These are phyloP conservation scores for Papilio glaucus DNA, from an alignment of 1,140 invertebrate genomes.

Conservation along the genomic window DNA sequence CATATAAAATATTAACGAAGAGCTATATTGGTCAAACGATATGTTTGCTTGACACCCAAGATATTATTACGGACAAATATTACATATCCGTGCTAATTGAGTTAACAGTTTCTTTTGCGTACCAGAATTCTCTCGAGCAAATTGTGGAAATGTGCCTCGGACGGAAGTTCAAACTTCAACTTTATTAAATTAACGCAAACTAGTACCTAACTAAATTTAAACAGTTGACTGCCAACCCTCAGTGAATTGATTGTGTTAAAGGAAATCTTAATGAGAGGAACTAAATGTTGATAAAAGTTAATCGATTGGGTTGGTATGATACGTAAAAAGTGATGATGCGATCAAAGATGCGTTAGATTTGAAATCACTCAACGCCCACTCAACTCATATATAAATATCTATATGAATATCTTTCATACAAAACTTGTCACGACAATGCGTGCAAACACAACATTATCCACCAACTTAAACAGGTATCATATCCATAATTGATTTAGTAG, in stretches of 20 bases:
- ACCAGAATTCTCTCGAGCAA: not conserved
- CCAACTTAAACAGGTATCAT: too few relatives aligned
- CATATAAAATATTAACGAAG: too few relatives aligned
- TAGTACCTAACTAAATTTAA: not conserved
- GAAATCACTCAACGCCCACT: too few relatives aligned
- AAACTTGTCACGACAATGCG: too few relatives aligned
- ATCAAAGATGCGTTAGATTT: too few relatives aligned
- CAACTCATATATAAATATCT: too few relatives aligned
- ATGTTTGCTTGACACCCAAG: not conserved
- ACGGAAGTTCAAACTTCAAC: not conserved
- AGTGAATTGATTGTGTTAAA: not conserved
- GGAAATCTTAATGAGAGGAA: not conserved
- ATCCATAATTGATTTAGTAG: too few relatives aligned
- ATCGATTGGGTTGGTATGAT: not conserved
- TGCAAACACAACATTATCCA: too few relatives aligned
- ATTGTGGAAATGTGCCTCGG: not conserved
- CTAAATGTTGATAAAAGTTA: not conserved
- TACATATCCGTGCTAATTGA: conserved; percentile 7
- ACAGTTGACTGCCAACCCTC: not conserved
- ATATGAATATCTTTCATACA: too few relatives aligned
- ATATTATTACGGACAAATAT: not conserved
- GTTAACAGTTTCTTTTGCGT: not conserved
- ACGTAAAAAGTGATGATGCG: too few relatives aligned
- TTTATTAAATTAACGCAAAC: not conserved
- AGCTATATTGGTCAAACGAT: not conserved